phyloP scores from a whole-genome alignment of 2,113 vertebrate genomes.

The Paracanthobrama guichenoti region DNA sequence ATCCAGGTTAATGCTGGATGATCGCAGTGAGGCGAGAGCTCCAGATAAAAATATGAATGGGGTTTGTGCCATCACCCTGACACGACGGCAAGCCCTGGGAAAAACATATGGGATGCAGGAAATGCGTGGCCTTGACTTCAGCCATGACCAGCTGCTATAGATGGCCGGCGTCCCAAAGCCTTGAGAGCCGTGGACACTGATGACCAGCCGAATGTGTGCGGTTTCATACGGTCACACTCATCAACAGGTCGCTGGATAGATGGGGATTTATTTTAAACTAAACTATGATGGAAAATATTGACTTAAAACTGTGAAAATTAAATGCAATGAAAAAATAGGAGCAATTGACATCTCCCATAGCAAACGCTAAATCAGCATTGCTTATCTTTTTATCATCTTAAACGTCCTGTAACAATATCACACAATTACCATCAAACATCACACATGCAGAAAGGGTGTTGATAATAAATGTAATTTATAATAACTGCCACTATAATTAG shows the following conservation, averaged over 20 bases:
- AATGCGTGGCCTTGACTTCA: constrained; percentile 62
- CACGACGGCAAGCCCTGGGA: constrained; percentile 43
- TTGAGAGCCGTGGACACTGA: background rate
- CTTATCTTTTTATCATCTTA: no score
- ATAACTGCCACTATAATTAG: no score
- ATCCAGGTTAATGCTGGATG: constrained; percentile 31
- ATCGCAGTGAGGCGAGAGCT: background rate
- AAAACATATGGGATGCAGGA: constrained; percentile 74
- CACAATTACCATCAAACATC: no score
- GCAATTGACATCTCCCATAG: no score
- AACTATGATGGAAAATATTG: background rate
- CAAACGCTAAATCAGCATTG: no score
- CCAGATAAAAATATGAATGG: constrained; percentile 40
- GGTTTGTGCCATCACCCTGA: constrained; percentile 43
- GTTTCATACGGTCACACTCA: background rate
- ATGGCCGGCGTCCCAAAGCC: constrained; percentile 59
- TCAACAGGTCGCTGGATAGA: background rate
- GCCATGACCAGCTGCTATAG: constrained; percentile 72
- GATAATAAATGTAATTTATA: no score
- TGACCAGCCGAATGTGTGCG: background rate
- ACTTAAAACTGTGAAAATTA: no score
- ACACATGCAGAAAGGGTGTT: no score
- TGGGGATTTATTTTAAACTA: background rate
- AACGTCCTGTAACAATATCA: no score
- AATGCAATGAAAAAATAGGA: no score